Conservation (phyloP, 2,888 invertebrate species). For the Heliconius aoede region DNA sequence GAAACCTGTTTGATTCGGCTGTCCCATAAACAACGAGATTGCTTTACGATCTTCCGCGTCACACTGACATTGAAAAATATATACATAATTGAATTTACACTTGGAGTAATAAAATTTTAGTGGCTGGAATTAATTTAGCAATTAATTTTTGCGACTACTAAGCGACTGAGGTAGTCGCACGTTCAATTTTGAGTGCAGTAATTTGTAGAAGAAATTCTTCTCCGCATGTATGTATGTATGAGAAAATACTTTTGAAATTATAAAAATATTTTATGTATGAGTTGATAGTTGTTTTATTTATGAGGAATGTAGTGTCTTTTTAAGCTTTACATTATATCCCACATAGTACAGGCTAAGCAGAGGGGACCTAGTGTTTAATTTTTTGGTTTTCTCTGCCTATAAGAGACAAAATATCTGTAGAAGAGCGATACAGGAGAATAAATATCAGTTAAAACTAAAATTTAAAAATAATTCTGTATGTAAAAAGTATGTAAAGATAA, state of each 20-base stretch:
- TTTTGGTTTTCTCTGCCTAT: no score
- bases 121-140: background rate
- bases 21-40: constrained; percentile 41
- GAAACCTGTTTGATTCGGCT: constrained; percentile 38
- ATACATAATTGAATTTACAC: constrained; percentile 16
- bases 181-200: background rate
- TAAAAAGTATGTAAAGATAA: background rate
- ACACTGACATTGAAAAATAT: constrained; percentile 34
- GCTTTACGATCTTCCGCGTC: constrained; percentile 37
- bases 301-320: background rate
- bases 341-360: background rate
- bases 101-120: background rate
- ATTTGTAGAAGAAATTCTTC: background rate
- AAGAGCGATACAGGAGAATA: background rate
- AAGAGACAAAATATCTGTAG: no score
- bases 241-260: no score
- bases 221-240: no score
- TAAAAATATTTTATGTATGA: no score
- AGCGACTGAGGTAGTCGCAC: background rate
- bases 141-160: background rate
- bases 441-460: background rate
- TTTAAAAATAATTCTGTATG: no score
- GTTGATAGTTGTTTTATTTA: no score
- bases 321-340: background rate
- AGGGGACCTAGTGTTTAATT: background rate